These are phyloP conservation scores for Drosophila borealis DNA, from an alignment of 2,888 invertebrate species.

Conservation along the genomic window DNA sequence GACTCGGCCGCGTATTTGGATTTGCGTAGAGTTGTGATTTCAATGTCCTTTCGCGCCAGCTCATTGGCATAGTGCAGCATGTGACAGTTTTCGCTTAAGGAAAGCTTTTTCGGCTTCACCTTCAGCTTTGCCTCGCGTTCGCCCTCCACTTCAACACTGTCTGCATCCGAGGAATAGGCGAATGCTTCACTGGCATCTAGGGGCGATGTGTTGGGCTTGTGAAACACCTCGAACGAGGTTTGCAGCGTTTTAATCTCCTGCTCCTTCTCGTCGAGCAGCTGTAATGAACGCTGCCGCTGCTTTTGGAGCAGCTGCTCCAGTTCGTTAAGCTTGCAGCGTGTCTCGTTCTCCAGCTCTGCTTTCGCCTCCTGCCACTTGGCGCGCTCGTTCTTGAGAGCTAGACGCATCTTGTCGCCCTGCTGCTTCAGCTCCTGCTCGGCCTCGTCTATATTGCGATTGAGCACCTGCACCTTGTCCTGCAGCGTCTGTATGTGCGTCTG, in stretches of 20 bases:
- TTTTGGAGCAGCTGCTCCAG: conserved; percentile 91
- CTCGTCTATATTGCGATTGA: conserved; percentile 88
- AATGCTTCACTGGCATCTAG: conserved; percentile 38
- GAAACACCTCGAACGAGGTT: conserved; percentile 86
- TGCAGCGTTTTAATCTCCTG: conserved; percentile 88
- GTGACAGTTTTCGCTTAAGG: conserved; percentile 88
- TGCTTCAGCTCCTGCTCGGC: conserved; percentile 88
- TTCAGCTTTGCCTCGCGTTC: conserved; percentile 49
- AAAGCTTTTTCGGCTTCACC: conserved; percentile 78
- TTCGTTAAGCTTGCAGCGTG: conserved; percentile 86
- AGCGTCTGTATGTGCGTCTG: conserved; percentile 88
- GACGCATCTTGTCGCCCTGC: conserved; percentile 87
- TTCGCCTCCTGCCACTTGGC: conserved; percentile 81
- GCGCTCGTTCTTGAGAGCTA: conserved; percentile 84
- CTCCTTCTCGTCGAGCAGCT: conserved; percentile 92
- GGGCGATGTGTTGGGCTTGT: conserved; percentile 52
- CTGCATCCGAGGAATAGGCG: conserved; percentile 69
- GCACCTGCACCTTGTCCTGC: conserved; percentile 88
- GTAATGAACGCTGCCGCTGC: conserved; percentile 92
- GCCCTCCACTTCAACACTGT: conserved; percentile 68
- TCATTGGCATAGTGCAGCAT: conserved; percentile 94
- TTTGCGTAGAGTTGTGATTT: conserved; percentile 90
- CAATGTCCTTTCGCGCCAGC: conserved; percentile 91
- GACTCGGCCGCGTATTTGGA: conserved; percentile 88
- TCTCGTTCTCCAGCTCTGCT: conserved; percentile 85